Base-by-base conservation (phyloP, 2,888 invertebrate genomes). In the Diachrysia chrysitis region DNA sequence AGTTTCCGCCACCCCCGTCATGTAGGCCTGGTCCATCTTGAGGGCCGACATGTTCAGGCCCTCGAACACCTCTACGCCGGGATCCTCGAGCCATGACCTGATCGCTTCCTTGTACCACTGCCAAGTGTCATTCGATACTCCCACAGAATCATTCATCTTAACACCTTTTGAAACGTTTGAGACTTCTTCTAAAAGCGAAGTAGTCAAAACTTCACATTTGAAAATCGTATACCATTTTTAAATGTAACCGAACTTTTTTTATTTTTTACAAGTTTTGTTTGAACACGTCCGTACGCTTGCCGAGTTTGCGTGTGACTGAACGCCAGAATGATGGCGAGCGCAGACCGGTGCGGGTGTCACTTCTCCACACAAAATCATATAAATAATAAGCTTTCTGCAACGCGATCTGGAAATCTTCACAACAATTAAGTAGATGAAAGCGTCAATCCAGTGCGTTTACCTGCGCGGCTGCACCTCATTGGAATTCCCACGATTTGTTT, bases 11-110 rank as follows among this genome's bases (percentile, higher is more conserved):
- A 74, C 79, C 37, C 95, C 92, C 66, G 93, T 91, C 81, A 96
- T 89, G 82, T 96, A 97, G 0, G 97, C 97, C 90, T 97, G 93
- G 84, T 98, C 97, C 84, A 96, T 96, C 71, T 90, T 88, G 83
- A 98, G 86, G 12, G 95, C 88, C 0, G 95, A 93, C 92, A 97
- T 92, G 82, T 96, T 93, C 61, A 96, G 91, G 19, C 95, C 95
- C 62, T 95, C 93, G 87, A 95, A 95, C 66, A 90, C 90, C 58
- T 90, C 90, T 69, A 87, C 89, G 0, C 95, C 95, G 16, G 96
- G 96, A 70, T 95, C 94, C 86, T 97, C 97, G 67, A 96, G 85
- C 95, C 96, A 96, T 60, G 95, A 94, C 70, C 92, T 91, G 88
- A 96, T 90, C 83, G 90, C 84, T 74, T 92, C 92, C 79, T 84